Percentiles rank a stretch among this genome's conserved stretches.
phyloP scores from a whole-genome alignment of 2,888 invertebrate species.

The Drosophila greeni region DNA sequence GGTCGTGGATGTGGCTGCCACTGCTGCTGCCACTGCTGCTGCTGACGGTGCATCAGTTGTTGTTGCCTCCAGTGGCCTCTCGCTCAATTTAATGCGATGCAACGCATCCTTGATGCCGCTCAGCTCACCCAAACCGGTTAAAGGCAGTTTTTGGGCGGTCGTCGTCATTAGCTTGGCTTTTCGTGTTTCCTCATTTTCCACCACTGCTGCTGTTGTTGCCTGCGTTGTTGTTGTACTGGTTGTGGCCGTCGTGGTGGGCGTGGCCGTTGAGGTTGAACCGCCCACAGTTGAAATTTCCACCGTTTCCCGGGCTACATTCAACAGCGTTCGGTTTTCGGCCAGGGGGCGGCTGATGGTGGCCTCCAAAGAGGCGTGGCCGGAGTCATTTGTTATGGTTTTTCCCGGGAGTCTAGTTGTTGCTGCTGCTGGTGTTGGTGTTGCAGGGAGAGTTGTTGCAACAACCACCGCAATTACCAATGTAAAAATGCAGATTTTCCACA shows the following conservation, averaged over 20 bases:
- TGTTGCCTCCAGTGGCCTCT: constrained; percentile 45
- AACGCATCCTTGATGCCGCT: constrained; percentile 69
- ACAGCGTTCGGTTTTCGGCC: constrained; percentile 41
- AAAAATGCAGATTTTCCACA: constrained; percentile 70
- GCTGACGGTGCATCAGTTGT: not conserved
- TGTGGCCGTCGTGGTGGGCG: constrained; percentile 66
- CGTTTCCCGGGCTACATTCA: constrained; percentile 41
- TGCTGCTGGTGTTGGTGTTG: constrained; percentile 24
- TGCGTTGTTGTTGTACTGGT: constrained; percentile 62
- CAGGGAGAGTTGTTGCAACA: constrained; percentile 36
- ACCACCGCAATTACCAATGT: constrained; percentile 64
- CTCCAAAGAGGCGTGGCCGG: constrained; percentile 38
- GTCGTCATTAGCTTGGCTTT: constrained; percentile 49
- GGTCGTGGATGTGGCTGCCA: constrained; percentile 13
- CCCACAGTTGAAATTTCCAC: constrained; percentile 25
- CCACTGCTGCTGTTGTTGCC: constrained; percentile 19
- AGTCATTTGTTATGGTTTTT: constrained; percentile 57
- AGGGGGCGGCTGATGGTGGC: constrained; percentile 25
- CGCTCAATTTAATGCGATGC: constrained; percentile 75
- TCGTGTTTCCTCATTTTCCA: constrained; percentile 49
- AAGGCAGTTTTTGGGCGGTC: constrained; percentile 44
- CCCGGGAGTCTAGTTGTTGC: constrained; percentile 27
- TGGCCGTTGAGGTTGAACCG: constrained; percentile 64
- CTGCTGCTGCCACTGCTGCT: not conserved
- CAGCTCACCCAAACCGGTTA: constrained; percentile 49